These are phyloP conservation scores for Anolis sagrei DNA, from an alignment of 2,113 vertebrate species.

Conservation along the genomic window DNA sequence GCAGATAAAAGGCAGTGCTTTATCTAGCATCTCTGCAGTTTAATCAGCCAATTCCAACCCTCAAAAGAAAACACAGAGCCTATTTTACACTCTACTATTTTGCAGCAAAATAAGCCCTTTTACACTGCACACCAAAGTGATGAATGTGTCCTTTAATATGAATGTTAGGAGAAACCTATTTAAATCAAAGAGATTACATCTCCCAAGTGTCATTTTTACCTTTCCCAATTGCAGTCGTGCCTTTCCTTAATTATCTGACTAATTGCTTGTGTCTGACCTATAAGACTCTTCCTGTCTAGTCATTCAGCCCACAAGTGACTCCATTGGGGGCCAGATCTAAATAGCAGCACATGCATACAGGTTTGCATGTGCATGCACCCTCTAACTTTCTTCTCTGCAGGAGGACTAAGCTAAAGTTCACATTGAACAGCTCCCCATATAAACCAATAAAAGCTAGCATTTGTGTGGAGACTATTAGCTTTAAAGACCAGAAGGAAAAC, in stretches of 20 bases:
- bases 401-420: background rate
- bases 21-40: slow-evolving; percentile 25
- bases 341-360: background rate
- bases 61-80: slow-evolving; percentile 33
- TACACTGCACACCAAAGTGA: background rate
- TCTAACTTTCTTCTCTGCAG: slow-evolving; percentile 30
- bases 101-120: background rate
- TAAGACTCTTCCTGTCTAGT: background rate
- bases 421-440: slow-evolving; percentile 12
- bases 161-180: slow-evolving; percentile 23
- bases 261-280: background rate
- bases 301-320: background rate
- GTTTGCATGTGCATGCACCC: too few species aligned
- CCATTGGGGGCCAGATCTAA: background rate
- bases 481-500: slow-evolving; percentile 4
- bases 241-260: background rate
- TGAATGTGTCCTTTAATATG: slow-evolving; percentile 21
- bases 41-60: slow-evolving; percentile 32
- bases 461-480: background rate
- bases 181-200: slow-evolving; percentile 22
- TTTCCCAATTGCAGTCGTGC: background rate
- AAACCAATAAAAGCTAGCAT: slow-evolving; percentile 5
- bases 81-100: slow-evolving; percentile 7
- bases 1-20: slow-evolving; percentile 38
- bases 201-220: background rate